These are phyloP conservation scores for Oligia fasciuncula DNA, from an alignment of 2,888 invertebrate species.

Conservation along the genomic window DNA sequence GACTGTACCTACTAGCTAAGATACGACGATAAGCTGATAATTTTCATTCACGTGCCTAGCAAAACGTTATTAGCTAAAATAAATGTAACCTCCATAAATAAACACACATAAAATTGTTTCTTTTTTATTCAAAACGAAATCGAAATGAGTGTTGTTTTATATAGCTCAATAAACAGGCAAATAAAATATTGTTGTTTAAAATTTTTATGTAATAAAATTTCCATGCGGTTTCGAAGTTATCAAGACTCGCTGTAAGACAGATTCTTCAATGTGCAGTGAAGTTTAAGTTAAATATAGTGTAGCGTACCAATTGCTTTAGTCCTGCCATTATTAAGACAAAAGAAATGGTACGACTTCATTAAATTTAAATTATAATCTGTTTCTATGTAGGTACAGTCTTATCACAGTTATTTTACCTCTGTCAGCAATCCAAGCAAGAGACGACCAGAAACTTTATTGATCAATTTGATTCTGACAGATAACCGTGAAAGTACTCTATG, in stretches of 20 bases:
- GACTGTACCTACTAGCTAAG: not conserved
- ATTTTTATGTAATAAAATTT: not conserved
- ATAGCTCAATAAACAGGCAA: not conserved
- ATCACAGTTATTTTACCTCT: not conserved
- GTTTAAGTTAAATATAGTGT: not conserved
- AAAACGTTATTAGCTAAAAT: not conserved
- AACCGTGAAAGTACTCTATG: not conserved
- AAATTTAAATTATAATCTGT: not conserved
- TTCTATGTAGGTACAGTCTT: not conserved
- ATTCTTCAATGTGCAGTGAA: not conserved
- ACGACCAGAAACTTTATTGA: not conserved
- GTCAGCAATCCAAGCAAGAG: not conserved
- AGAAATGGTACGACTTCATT: not conserved
- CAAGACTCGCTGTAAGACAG: not conserved
- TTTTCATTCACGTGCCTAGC: not conserved
- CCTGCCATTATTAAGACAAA: no score
- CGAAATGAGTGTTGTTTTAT: not conserved
- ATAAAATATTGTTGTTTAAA: slow-evolving; percentile 1
- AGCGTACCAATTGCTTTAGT: not conserved
- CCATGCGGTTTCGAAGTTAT: not conserved
- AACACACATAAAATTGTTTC: not conserved
- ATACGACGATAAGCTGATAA: not conserved
- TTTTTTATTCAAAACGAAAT: not conserved
- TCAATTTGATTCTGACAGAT: not conserved
- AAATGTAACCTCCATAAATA: not conserved